A percentile compares a stretch with the other conserved stretches of the same genome.
phyloP scores from a whole-genome alignment of 2,888 invertebrate genomes.

The Elmis aenea region DNA sequence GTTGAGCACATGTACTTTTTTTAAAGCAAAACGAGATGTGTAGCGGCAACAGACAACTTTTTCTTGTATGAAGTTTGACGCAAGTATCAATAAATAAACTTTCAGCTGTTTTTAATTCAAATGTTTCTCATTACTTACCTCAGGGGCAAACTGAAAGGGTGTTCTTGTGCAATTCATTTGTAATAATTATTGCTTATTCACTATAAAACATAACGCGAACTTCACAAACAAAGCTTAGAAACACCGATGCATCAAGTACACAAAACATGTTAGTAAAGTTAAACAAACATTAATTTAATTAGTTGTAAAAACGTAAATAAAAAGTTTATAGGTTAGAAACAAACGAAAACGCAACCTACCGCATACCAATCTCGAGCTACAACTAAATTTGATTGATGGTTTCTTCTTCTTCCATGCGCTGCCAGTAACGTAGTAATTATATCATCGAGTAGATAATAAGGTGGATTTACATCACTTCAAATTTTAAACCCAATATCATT shows the following conservation, averaged over 20 bases:
- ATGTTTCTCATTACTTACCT: constrained; percentile 18
- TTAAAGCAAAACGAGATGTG: too few relatives aligned
- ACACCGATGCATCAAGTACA: constrained; percentile 9
- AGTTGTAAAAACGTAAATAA: constrained; percentile 14
- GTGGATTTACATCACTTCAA: too few relatives aligned
- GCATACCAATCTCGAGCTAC: constrained; percentile 33
- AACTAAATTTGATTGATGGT: constrained; percentile 36
- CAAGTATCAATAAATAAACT: too few relatives aligned
- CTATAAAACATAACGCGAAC: constrained; percentile 10
- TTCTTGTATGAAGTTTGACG: too few relatives aligned
- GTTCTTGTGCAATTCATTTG: constrained; percentile 17
- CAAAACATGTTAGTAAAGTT: constrained; percentile 10
- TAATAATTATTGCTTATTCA: constrained; percentile 5
- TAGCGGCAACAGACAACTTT: too few relatives aligned
- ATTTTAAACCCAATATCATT: too few relatives aligned
- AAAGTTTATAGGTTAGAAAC: constrained; percentile 23
- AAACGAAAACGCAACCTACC: constrained; percentile 35
- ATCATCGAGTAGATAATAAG: too few relatives aligned
- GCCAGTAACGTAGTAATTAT: too few relatives aligned
- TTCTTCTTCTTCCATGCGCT: constrained; percentile 22
- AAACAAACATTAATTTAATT: constrained; percentile 13
- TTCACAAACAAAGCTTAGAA: constrained; percentile 13
- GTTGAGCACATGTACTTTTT: too few relatives aligned
- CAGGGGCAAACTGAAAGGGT: constrained; percentile 12
- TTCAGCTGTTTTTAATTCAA: too few relatives aligned